phyloP scores from a whole-genome alignment of 2,797 vertebrate species.

The Meda fulgida region DNA sequence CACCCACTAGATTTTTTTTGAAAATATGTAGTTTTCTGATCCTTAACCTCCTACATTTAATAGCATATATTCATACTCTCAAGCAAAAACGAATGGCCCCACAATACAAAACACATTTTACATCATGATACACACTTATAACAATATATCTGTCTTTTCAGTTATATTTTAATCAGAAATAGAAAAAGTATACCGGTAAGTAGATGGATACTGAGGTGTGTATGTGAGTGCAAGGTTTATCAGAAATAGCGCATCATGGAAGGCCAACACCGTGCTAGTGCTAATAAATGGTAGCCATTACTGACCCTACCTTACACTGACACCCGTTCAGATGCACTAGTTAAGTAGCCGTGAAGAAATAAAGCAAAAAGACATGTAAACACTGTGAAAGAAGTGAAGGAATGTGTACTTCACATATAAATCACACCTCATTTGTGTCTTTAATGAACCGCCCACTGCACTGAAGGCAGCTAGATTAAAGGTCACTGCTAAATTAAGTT shows the following conservation, averaged over 20 bases:
- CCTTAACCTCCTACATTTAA: neutral
- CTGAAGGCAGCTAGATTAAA: constrained; percentile 25
- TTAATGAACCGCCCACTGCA: neutral
- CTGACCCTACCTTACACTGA: neutral
- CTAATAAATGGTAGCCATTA: constrained; percentile 52
- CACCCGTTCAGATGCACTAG: neutral
- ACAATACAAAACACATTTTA: neutral
- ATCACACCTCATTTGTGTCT: constrained; percentile 16
- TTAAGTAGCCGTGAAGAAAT: neutral
- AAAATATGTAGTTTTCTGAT: constrained; percentile 9
- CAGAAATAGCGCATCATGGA: constrained; percentile 60
- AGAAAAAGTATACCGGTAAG: neutral
- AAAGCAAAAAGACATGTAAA: constrained; percentile 12
- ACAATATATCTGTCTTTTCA: neutral
- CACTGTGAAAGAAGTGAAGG: neutral
- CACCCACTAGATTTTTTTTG: neutral
- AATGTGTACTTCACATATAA: constrained; percentile 22
- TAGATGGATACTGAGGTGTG: neutral
- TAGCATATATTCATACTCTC: neutral
- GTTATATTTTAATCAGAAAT: neutral
- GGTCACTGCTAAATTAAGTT: constrained; percentile 43
- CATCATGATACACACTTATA: too few relatives aligned
- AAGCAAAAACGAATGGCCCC: neutral
- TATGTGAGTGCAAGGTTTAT: constrained; percentile 50
- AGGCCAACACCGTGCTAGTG: constrained; percentile 22